Evolutionary conservation across 2,797 vertebrate species (phyloP), one percentile per base, ranked within the genome.

Genomic region (Buphagus erythrorhynchus): DNA sequence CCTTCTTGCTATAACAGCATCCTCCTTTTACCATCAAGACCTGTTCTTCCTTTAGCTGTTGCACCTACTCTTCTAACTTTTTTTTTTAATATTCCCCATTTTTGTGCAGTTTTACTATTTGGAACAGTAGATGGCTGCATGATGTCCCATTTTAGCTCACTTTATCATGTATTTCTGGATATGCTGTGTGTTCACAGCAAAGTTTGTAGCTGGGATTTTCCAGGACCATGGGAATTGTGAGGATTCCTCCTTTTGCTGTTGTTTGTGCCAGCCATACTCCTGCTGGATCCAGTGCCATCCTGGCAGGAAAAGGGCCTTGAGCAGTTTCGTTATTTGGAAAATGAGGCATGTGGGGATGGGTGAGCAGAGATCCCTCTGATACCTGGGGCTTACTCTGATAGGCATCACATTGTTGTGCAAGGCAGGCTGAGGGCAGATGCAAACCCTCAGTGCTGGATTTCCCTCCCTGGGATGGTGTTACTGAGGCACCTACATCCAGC

Each of bases 301-400:
- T 7, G 2, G 62, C 46, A 87, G 33, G 43, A n/a, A 89, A 73
- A 86, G 33, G 48, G 48, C 88, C 82, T 74, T 77, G 16, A 91
- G 81, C 78, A 73, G 85, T 94, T 94, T 82, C 0, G 0, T 79
- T 62, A 63, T 76, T 78, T 73, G 28, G 76, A 91, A 86, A 66
- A 26, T 1, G 31, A 86, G 75, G 52, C 2, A n/a, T n/a, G n/a
- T n/a, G n/a, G 0, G 69, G 63, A 35, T 26, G 42, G 74, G 42
- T 33, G 69, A 93, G 58, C 66, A 26, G 71, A 77, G 81, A 85
- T 95, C 68, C 59, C 33, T 77, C 63, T 61, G 86, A 87, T 93
- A 43, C 0, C 0, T 42, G 62, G 69, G 78, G 45, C 86, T 86
- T 42, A 5, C 69, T 81, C 78, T 68, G 87, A 82, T 28, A 79